These are phyloP conservation scores for Anagyrus pseudococci DNA, from an alignment of 2,888 invertebrate genomes.

Conservation along the genomic window DNA sequence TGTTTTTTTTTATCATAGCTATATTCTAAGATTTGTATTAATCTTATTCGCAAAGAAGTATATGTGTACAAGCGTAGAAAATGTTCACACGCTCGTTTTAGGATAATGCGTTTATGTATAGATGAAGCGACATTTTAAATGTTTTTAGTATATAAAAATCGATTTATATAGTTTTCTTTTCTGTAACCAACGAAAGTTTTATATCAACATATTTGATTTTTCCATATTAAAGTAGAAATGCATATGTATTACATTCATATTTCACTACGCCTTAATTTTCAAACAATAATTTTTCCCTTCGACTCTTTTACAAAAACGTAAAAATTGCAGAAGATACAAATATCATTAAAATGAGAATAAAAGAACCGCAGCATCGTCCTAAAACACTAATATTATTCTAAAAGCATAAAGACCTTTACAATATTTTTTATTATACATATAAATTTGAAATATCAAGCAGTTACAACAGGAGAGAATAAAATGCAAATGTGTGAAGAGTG, in stretches of 20 bases:
- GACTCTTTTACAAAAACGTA: neutral
- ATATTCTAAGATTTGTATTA: constrained; percentile 5
- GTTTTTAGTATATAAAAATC: neutral
- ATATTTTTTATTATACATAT: no score
- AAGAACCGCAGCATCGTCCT: no score
- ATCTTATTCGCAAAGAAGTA: no score
- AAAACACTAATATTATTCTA: no score
- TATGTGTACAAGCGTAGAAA: constrained; percentile 24
- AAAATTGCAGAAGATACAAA: no score
- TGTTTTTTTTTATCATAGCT: constrained; percentile 15
- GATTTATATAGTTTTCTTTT: neutral
- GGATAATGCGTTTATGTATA: constrained; percentile 8
- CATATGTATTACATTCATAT: neutral
- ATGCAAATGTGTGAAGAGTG: constrained; percentile 19
- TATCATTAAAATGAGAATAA: no score
- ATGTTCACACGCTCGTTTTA: constrained; percentile 7
- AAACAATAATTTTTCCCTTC: neutral
- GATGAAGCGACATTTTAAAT: neutral
- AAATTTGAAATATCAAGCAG: no score
- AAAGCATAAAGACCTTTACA: no score
- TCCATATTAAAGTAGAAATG: neutral
- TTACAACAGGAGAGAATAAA: neutral
- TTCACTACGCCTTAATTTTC: neutral
- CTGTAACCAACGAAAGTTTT: neutral
- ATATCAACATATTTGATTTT: no score